Percentiles rank a stretch among this genome's conserved stretches.
phyloP scores from a whole-genome alignment of 1,140 invertebrate species.

The Laupala kohalensis region DNA sequence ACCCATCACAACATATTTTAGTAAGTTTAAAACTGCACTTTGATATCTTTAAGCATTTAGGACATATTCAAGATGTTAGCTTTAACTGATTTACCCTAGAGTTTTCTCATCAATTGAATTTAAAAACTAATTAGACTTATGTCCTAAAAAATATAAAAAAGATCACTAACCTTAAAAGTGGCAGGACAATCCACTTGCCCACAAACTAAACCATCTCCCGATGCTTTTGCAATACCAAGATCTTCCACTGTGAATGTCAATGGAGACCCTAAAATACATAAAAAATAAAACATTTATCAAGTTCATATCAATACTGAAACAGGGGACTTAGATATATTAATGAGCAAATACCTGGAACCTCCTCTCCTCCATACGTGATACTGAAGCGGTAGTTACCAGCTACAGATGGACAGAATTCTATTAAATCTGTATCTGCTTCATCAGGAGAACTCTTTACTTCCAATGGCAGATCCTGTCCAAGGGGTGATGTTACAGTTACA shows the following conservation, averaged over 20 bases:
- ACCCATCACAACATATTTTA: too few species aligned
- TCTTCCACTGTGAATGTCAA: constrained; percentile 46
- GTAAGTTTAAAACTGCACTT: too few species aligned
- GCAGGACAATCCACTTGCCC: constrained; percentile 36
- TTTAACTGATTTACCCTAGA: too few species aligned
- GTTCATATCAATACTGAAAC: neutral
- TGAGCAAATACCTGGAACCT: constrained; percentile 22
- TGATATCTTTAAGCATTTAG: too few species aligned
- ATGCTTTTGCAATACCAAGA: constrained; percentile 42
- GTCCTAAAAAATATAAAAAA: too few species aligned
- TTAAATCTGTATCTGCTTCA: constrained; percentile 51
- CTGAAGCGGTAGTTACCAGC: constrained; percentile 82
- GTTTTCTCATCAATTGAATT: too few species aligned
- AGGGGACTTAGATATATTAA: neutral
- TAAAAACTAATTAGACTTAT: too few species aligned
- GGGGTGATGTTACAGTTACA: constrained; percentile 74
- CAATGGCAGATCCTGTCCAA: constrained; percentile 73
- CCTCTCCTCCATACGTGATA: constrained; percentile 71
- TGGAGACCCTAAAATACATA: constrained; percentile 33
- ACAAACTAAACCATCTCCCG: constrained; percentile 45
- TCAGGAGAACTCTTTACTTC: constrained; percentile 62
- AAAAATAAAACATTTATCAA: neutral
- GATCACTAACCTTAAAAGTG: constrained; percentile 3
- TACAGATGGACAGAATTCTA: constrained; percentile 75
- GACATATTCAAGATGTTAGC: too few species aligned